Evolutionary conservation across 2,113 vertebrate species (phyloP), one percentile per base, ranked within the genome.

Genomic region (Chitala chitala): DNA sequence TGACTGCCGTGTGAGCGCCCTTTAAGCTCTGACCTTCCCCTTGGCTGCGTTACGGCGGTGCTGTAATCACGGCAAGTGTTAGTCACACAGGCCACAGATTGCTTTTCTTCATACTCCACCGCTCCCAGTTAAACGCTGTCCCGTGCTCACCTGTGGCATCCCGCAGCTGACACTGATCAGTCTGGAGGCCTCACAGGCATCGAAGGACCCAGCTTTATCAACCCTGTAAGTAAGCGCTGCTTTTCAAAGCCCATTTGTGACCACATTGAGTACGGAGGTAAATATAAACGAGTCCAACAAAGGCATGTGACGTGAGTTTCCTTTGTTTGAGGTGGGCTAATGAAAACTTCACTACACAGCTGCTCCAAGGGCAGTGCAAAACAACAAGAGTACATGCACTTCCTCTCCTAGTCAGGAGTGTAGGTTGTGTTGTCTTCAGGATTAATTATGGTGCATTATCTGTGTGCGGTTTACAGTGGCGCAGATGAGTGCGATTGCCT

Each of bases 331-430:
- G 31, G 59, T 38, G 17, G 4, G 8, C 31, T 63, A 63, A 63
- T 17, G 33, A 1, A 46, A 26, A 31, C 59, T 66, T 36, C 36
- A 26, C 36, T 22, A 20, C n/a, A n/a, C n/a, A 46, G 40, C 36
- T 66, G 36, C 5, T 20, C 24, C 22, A 66, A 73, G 22, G n/a
- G 58, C 15, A 72, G 24, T 58, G 48, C 7, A 10, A 65, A 66
- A 44, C 13, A 26, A 63, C 26, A 40, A 63, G 6, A 66, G 3
- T 6, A 12, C 8, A 38, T 54, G 29, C 38, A 36, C 78, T 82
- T 79, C 75, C 69, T 69, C 68, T 79, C 69, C 64, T 64, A 68
- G 59, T 63, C 79, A 73, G 44, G 44, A 72, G 46, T 75, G 12
- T 76, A 74, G 70, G 75, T 75, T 3, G 24, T 29, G 3, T 50